phyloP scores from a whole-genome alignment of 2,888 invertebrate species.

The Synanthedon formicaeformis region DNA sequence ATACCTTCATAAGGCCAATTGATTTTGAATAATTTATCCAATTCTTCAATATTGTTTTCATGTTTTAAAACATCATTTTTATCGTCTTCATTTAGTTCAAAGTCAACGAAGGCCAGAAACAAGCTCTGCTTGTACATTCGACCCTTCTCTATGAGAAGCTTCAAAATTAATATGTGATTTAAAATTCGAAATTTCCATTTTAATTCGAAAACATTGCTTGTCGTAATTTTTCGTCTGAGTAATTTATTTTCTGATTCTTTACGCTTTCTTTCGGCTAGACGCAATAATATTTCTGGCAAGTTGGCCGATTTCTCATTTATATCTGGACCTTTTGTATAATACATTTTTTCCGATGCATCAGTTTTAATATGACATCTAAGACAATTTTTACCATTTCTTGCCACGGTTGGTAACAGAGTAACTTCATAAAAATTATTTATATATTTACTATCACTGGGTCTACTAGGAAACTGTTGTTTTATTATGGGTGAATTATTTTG shows the following conservation, averaged over 20 bases:
- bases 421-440: not conserved
- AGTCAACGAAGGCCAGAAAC: not conserved
- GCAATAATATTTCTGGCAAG: constrained; percentile 24
- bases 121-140: not conserved
- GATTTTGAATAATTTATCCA: not conserved
- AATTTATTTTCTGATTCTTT: not conserved
- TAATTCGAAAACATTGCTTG: not conserved
- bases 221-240: not conserved
- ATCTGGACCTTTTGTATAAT: constrained; percentile 24
- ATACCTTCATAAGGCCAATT: not conserved
- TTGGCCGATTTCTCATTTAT: constrained; percentile 23
- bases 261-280: constrained; percentile 14
- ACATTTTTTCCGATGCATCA: constrained; percentile 11
- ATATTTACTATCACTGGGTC: too few relatives aligned
- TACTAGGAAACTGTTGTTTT: too few relatives aligned
- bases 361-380: constrained; percentile 13
- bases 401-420: constrained; percentile 10
- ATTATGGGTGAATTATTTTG: too few relatives aligned
- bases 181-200: not conserved
- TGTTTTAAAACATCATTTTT: not conserved
- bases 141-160: not conserved
- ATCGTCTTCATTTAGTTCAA: not conserved
- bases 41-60: not conserved
- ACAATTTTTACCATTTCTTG: constrained; percentile 21
- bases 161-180: not conserved